Base-by-base conservation (phyloP, 2,113 vertebrate genomes). In the Scalopus aquaticus region DNA sequence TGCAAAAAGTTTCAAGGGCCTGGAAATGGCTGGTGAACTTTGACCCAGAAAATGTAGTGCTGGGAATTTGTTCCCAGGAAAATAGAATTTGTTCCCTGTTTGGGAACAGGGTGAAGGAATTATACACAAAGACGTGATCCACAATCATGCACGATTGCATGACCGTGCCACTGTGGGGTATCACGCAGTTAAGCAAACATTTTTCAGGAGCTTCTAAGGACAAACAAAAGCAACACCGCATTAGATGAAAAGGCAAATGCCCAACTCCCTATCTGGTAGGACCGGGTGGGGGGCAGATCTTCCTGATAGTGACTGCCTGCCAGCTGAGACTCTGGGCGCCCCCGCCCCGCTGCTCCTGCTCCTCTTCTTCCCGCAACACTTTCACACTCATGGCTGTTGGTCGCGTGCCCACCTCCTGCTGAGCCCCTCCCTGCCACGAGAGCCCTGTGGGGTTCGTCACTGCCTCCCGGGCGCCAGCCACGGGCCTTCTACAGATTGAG, bases 321-420 rank as follows among this genome's bases (percentile, higher is more conserved):
- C 30, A 2, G 42, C 0, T 42, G 51, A 90, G 87, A 39, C 64
- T 49, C 5, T 9, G 49, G 78, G 37, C n/a, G 11, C 12, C 9
- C 35, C 20, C 58, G 1, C 26, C 26, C 39, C 24, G 2, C 3
- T 1, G 11, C 42, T 28, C 64, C 22, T 9, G 5, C 35, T n/a
- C 24, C 8, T 35, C 5, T 12, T n/a, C n/a, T 54, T 11, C 39
- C 77, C 6, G 8, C 6, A 4, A 22, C 0, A 8, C 32, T 15
- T 16, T 15, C 11, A 17, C 17, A 9, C 30, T 16, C 30, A 7
- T 0, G 3, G 60, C n/a, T 37, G 6, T 0, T 3, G 64, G 10
- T 30, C 76, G 19, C 2, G 0, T 2, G 42, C 44, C 0, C 26
- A 1, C 26, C n/a, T 28, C 60, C 46, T 24, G 3, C 8, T 9